Evolutionary conservation across 2,888 invertebrate genomes (phyloP).

Genomic region (Brachyopa scutellaris): DNA sequence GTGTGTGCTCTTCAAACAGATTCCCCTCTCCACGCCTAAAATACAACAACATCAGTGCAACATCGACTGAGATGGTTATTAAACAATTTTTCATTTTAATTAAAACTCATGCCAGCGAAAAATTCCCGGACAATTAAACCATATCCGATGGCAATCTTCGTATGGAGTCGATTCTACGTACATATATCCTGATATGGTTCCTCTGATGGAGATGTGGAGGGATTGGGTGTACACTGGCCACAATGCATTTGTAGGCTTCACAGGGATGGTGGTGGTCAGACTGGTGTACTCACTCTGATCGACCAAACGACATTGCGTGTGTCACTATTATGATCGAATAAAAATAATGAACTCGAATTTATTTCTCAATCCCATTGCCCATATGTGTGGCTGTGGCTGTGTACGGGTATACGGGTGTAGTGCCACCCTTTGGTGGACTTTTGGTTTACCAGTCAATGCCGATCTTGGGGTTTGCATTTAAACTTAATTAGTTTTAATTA

Average conservation of each 20-base stretch:
- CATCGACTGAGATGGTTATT: slow-evolving; percentile 56
- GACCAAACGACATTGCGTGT: slow-evolving; percentile 36
- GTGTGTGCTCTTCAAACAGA: neutral
- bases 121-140: slow-evolving; percentile 73
- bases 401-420: neutral
- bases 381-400: neutral
- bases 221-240: slow-evolving; percentile 28
- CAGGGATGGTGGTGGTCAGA: slow-evolving; percentile 27
- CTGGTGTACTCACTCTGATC: slow-evolving; percentile 19
- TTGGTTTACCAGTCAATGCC: slow-evolving; percentile 31
- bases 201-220: slow-evolving; percentile 15
- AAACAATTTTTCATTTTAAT: slow-evolving; percentile 74
- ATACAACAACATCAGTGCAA: neutral
- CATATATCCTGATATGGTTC: slow-evolving; percentile 68
- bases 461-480: slow-evolving; percentile 41
- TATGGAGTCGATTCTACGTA: slow-evolving; percentile 57
- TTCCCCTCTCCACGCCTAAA: slow-evolving; percentile 25
- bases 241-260: slow-evolving; percentile 33
- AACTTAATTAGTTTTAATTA: slow-evolving; percentile 61
- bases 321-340: slow-evolving; percentile 55
- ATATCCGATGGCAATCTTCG: slow-evolving; percentile 71
- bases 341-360: slow-evolving; percentile 61
- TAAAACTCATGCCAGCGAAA: slow-evolving; percentile 73
- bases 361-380: slow-evolving; percentile 42
- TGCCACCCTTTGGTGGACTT: slow-evolving; percentile 31